Percentiles rank a stretch among this genome's conserved stretches.
Evolutionary conservation across 2,888 invertebrate genomes (phyloP).

Genomic region (Autographa gamma): DNA sequence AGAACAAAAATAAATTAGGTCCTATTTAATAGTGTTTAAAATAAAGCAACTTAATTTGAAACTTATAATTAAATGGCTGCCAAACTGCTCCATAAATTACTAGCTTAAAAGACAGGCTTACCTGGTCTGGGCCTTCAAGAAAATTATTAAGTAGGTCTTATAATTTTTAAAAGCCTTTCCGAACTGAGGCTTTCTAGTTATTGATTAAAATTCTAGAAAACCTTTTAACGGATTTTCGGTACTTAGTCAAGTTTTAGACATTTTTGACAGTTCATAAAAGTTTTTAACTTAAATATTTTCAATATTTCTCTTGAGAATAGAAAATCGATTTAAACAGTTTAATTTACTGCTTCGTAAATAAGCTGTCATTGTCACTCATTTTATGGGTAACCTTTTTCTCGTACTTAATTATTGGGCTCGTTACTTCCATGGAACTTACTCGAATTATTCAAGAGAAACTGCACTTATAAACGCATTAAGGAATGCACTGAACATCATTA

Average conservation of each 20-base stretch:
- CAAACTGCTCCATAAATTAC: slow-evolving; percentile 34
- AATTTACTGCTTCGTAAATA: no score
- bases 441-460: background rate
- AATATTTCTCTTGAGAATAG: no score
- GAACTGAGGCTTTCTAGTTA: background rate
- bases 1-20: slow-evolving; percentile 27
- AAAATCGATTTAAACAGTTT: no score
- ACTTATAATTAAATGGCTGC: slow-evolving; percentile 52
- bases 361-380: no score
- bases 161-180: slow-evolving; percentile 23
- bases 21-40: slow-evolving; percentile 18
- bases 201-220: slow-evolving; percentile 28
- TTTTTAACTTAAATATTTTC: background rate
- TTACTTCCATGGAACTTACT: background rate
- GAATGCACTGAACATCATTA: slow-evolving; percentile 1
- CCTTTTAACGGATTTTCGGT: slow-evolving; percentile 13
- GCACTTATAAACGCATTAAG: slow-evolving; percentile 9
- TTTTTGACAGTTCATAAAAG: slow-evolving; percentile 6
- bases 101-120: slow-evolving; percentile 12
- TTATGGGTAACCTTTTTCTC: background rate
- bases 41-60: slow-evolving; percentile 52
- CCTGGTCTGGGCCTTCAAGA: slow-evolving; percentile 26
- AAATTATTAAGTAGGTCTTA: slow-evolving; percentile 21
- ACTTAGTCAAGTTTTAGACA: background rate
- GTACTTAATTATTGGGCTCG: background rate